Evolutionary conservation across 1,140 invertebrate species (phyloP).

Genomic region (Pachypeltis micranthus): DNA sequence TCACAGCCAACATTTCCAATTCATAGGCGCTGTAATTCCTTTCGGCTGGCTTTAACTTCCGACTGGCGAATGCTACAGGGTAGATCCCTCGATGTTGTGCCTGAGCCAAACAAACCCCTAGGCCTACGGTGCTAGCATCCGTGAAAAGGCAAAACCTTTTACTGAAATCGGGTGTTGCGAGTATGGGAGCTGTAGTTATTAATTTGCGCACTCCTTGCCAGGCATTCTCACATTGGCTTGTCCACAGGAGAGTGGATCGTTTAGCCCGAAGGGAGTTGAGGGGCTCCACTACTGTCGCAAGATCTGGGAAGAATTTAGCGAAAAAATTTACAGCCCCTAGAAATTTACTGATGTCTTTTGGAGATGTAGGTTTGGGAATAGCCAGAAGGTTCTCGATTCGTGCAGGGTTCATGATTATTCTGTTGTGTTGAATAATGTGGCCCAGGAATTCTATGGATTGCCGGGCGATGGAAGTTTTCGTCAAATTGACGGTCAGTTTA

Average conservation of each 20-base stretch:
- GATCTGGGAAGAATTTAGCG: background rate
- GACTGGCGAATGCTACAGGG: background rate
- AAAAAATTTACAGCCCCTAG: constrained; percentile 1
- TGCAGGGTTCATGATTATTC: constrained; percentile 10
- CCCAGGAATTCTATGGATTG: constrained; percentile 14
- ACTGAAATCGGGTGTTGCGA: background rate
- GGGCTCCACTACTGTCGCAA: background rate
- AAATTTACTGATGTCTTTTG: background rate
- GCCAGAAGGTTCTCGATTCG: constrained; percentile 8
- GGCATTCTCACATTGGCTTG: background rate
- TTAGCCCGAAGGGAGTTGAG: background rate
- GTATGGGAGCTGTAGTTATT: background rate
- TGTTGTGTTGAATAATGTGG: constrained; percentile 7
- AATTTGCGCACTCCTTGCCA: background rate
- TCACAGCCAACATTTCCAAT: background rate
- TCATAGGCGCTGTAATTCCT: background rate
- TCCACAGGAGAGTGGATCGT: background rate
- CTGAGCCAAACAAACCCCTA: background rate
- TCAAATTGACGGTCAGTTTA: constrained; percentile 22
- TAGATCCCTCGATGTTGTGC: background rate
- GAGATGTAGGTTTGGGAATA: constrained; percentile 18
- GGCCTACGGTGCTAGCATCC: background rate
- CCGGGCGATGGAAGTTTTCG: constrained; percentile 17
- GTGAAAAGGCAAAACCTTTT: background rate
- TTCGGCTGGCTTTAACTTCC: background rate